Conservation (phyloP, 2,797 vertebrate species). For the Nyctibius grandis region DNA sequence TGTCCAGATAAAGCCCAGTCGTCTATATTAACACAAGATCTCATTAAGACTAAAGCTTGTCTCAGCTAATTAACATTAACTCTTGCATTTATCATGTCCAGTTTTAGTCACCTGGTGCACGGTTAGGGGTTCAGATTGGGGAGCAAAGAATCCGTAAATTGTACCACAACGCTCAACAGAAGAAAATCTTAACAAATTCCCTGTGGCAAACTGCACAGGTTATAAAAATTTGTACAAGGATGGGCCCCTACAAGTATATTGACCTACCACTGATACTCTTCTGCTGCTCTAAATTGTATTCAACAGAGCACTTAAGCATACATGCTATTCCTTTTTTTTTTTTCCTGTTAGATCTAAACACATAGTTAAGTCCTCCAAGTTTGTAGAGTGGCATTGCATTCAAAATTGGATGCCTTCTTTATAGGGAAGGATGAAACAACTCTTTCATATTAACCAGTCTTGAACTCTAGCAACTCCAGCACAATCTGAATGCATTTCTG, state of each 20-base stretch:
- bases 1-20: background rate
- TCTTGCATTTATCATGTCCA: background rate
- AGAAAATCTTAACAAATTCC: background rate
- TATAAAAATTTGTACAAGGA: background rate
- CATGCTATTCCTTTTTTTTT: background rate
- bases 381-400: background rate
- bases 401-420: background rate
- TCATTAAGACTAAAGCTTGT: background rate
- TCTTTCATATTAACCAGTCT: background rate
- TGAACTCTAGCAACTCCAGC: background rate
- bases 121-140: background rate
- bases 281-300: background rate
- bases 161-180: background rate
- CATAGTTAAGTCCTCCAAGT: background rate
- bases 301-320: background rate
- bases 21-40: background rate
- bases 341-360: background rate
- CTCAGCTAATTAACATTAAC: background rate
- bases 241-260: background rate
- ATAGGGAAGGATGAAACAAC: background rate
- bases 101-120: background rate
- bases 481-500: background rate
- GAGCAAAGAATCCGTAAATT: background rate
- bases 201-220: background rate
- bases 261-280: background rate